Percentiles rank a stretch among this genome's conserved stretches.
Evolutionary conservation across 2,113 vertebrate species (phyloP).

Genomic region (Chaetodon auriga): DNA sequence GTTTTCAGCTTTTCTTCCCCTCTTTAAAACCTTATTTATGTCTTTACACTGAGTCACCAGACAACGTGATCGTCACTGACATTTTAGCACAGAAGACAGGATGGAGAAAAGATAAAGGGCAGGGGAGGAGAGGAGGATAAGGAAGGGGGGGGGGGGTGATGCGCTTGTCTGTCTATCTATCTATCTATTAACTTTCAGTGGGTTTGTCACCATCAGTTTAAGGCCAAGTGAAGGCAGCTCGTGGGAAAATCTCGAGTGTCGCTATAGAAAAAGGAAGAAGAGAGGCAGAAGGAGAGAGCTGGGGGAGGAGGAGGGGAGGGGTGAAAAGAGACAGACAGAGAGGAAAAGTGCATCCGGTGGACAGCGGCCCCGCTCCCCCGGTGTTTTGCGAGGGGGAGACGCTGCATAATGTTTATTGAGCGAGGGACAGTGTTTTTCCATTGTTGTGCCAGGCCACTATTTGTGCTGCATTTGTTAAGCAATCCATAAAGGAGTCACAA

Average conservation of each 20-base stretch:
- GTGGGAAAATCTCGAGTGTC: constrained; percentile 73
- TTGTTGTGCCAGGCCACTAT: constrained; percentile 73
- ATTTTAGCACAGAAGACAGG: constrained; percentile 56
- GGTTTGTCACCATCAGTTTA: constrained; percentile 17
- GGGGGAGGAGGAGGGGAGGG: constrained; percentile 12
- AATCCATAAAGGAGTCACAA: constrained; percentile 78
- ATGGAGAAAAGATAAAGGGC: constrained; percentile 17
- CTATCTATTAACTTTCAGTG: neutral
- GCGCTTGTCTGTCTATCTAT: neutral
- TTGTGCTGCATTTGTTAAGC: constrained; percentile 76
- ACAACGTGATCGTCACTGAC: constrained; percentile 62
- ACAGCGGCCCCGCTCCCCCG: constrained; percentile 52
- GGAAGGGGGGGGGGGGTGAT: neutral
- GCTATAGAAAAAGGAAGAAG: constrained; percentile 48
- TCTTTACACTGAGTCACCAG: constrained; percentile 75
- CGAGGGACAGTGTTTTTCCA: constrained; percentile 74
- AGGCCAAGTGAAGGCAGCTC: constrained; percentile 14
- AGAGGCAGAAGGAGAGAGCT: constrained; percentile 35
- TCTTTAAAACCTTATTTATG: constrained; percentile 65
- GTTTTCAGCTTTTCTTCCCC: constrained; percentile 47
- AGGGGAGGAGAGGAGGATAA: neutral
- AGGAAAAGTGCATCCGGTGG: constrained; percentile 75
- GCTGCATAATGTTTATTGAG: constrained; percentile 78
- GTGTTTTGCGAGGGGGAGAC: constrained; percentile 59
- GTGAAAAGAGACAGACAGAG: constrained; percentile 57